Base-by-base conservation (phyloP, 2,797 vertebrate species). In the Kryptolebias ocellatus region DNA sequence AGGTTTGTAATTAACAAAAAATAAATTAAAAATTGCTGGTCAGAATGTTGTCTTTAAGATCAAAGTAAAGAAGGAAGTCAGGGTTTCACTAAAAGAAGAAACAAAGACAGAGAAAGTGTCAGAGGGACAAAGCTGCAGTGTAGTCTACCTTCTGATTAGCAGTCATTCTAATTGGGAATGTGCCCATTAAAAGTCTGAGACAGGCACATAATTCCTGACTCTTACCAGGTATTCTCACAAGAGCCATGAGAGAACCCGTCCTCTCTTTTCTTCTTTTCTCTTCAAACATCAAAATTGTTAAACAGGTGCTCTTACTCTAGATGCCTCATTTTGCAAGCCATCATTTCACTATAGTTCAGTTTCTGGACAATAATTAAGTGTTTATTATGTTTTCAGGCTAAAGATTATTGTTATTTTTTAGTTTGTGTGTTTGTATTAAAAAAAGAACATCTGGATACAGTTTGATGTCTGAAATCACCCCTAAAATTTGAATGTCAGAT, bases 161-260 rank as follows among this genome's bases (percentile, higher is more conserved):
- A 16, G 64, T 56, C 77, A 60, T 57, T 51, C 51, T 87, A 90
- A 90, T 87, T 91, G 85, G 79, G 44, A 84, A 42, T 61, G 57
- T 67, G 64, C 46, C 59, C 60, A 47, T 87, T 89, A 90, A 89
- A 67, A 81, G 74, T 59, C 57, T 55, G 56, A 87, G 74, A 75
- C 74, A 74, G 83, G 76, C 70, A 70, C 60, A 59, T 50, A 76
- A 46, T 70, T 75, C 64, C 27, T 58, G 60, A 68, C 60, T 84
- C 73, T 80, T 56, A 83, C 69, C 79, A 78, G 65, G 31, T 34
- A 63, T 76, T 76, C 64, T 79, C 75, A 83, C 75, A 52, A 64
- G 67, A 78, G 76, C 73, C 53, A 47, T 18, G 16, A 72, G 49
- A 74, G 60, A 72, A 60, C 16, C 49, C 39, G 39, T 37, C n/a